Percentiles rank a stretch among this genome's conserved stretches.
Conservation (phyloP, 2,888 invertebrate genomes). For the Mimachlamys varia region DNA sequence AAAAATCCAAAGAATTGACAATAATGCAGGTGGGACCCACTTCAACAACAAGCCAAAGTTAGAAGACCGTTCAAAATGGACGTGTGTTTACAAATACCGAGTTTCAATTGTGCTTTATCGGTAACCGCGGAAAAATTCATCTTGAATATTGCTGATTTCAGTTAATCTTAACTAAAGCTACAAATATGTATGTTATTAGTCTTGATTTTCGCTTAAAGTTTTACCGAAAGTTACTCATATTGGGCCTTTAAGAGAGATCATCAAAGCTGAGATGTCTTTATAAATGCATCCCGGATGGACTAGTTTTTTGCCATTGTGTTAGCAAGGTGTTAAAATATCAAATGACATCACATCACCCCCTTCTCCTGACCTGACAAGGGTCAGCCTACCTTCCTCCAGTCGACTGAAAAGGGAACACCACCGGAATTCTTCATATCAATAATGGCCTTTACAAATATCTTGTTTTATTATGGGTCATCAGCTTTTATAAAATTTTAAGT, state of each 20-base stretch:
- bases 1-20: too few relatives aligned
- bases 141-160: too few relatives aligned
- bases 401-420: not conserved
- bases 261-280: not conserved
- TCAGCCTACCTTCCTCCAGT: not conserved
- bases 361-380: not conserved
- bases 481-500: slow-evolving; percentile 8
- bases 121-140: too few relatives aligned
- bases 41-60: too few relatives aligned
- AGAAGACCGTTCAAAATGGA: too few relatives aligned
- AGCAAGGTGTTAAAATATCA: slow-evolving; percentile 18
- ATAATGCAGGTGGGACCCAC: too few relatives aligned
- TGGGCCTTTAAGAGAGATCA: not conserved
- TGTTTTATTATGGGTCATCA: slow-evolving; percentile 34
- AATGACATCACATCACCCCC: not conserved
- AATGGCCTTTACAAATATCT: not conserved
- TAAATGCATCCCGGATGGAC: not conserved
- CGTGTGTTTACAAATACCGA: too few relatives aligned
- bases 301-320: not conserved
- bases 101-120: too few relatives aligned
- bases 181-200: too few relatives aligned
- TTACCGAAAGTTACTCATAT: too few relatives aligned
- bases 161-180: too few relatives aligned
- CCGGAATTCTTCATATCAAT: not conserved
- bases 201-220: too few relatives aligned